Evolutionary conservation across 2,113 vertebrate species (phyloP).

Genomic region (Eulacestoma nigropectus): DNA sequence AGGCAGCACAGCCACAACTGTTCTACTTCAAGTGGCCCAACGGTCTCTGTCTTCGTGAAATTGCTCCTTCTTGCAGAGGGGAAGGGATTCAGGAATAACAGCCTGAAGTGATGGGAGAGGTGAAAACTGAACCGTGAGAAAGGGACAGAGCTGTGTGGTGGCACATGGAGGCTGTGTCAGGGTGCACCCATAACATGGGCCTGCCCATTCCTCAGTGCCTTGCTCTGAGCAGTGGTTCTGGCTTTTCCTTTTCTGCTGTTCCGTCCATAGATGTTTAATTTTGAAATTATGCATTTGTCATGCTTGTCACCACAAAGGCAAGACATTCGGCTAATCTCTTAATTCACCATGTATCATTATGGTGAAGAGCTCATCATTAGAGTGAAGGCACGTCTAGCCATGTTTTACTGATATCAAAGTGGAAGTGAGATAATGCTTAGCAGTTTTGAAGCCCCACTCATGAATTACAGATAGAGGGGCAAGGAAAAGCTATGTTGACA

Average conservation of each 20-base stretch:
- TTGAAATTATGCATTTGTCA: not conserved
- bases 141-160: not conserved
- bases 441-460: not conserved
- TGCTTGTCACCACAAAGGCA: not conserved
- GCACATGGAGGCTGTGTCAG: not conserved
- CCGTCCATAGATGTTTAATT: not conserved
- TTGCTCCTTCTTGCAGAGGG: not conserved
- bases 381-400: not conserved
- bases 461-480: not conserved
- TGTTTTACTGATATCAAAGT: not conserved
- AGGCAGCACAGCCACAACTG: not conserved
- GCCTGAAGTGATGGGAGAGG: not conserved
- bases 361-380: not conserved
- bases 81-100: not conserved
- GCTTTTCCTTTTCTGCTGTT: not conserved
- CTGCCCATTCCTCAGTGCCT: not conserved
- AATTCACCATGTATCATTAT: not conserved
- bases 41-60: not conserved
- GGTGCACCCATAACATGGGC: accelerated
- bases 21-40: not conserved
- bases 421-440: not conserved
- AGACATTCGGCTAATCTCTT: not conserved
- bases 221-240: not conserved
- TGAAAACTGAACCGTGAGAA: accelerated
- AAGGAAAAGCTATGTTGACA: accelerated